These are phyloP conservation scores for Amphipoea lucens DNA, from an alignment of 2,888 invertebrate genomes.

Conservation along the genomic window DNA sequence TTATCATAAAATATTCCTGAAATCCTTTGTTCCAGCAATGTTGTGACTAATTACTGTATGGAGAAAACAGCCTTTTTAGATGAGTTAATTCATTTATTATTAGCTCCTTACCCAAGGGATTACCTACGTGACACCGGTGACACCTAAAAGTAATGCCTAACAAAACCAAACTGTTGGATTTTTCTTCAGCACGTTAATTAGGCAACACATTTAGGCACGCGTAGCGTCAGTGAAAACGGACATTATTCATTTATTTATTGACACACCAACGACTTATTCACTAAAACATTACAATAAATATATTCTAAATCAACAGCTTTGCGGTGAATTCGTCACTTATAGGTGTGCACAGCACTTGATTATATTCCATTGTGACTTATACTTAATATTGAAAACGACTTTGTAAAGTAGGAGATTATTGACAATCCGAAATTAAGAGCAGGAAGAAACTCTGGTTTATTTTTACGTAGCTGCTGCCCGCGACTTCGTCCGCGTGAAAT, in stretches of 20 bases:
- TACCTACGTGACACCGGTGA: not conserved
- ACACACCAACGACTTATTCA: no score
- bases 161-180: not conserved
- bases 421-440: not conserved
- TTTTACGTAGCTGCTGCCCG: not conserved
- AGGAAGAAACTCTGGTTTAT: not conserved
- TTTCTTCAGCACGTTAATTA: not conserved
- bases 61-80: not conserved
- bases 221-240: not conserved
- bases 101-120: not conserved
- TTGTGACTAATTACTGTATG: slow-evolving; percentile 32
- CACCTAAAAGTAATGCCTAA: not conserved
- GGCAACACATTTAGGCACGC: not conserved
- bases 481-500: not conserved
- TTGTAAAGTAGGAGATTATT: slow-evolving; percentile 1
- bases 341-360: no score
- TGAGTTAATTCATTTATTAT: not conserved
- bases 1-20: slow-evolving; percentile 1
- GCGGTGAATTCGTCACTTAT: no score
- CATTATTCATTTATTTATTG: no score
- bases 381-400: not conserved
- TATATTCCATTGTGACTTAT: not conserved
- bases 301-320: no score
- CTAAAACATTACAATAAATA: no score
- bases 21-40: slow-evolving; percentile 30